A percentile compares a stretch with the other conserved stretches of the same genome.
Conservation (phyloP, 2,888 invertebrate genomes). For the Pterostichus niger region DNA sequence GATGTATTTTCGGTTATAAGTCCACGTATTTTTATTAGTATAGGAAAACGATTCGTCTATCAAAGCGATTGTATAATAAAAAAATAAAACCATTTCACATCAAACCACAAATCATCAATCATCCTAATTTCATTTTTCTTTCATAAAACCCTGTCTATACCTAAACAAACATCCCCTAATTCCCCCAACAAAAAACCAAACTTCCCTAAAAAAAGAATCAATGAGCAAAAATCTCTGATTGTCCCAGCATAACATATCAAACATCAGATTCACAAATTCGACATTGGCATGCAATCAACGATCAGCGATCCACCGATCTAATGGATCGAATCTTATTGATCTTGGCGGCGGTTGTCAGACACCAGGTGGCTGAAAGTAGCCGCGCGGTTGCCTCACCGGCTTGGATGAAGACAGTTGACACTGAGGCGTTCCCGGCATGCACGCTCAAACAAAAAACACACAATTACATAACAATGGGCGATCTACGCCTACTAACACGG, state of each 20-base stretch:
- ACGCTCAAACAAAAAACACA: constrained; percentile 77
- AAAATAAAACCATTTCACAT: constrained; percentile 26
- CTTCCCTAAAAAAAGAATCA: background rate
- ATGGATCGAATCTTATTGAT: constrained; percentile 41
- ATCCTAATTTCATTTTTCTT: constrained; percentile 3
- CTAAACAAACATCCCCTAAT: constrained; percentile 53
- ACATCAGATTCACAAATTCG: constrained; percentile 32
- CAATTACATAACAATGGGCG: constrained; percentile 77
- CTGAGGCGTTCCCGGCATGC: constrained; percentile 76
- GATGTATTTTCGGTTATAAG: no score
- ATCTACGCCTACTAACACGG: constrained; percentile 78
- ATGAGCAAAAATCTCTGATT: constrained; percentile 24
- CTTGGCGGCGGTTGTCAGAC: constrained; percentile 31
- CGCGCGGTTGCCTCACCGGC: constrained; percentile 54
- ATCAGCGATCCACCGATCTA: constrained; percentile 34
- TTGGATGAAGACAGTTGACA: constrained; percentile 76
- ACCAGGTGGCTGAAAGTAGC: constrained; percentile 53
- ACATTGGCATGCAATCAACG: constrained; percentile 26
- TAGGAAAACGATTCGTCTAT: no score
- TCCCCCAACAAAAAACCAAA: constrained; percentile 22
- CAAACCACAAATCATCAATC: constrained; percentile 23
- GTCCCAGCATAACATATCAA: constrained; percentile 13
- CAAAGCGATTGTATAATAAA: background rate
- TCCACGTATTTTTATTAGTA: no score
- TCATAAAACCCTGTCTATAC: constrained; percentile 10